These are phyloP conservation scores for Strix occidentalis DNA, from an alignment of 2,797 vertebrate species.

Conservation along the genomic window DNA sequence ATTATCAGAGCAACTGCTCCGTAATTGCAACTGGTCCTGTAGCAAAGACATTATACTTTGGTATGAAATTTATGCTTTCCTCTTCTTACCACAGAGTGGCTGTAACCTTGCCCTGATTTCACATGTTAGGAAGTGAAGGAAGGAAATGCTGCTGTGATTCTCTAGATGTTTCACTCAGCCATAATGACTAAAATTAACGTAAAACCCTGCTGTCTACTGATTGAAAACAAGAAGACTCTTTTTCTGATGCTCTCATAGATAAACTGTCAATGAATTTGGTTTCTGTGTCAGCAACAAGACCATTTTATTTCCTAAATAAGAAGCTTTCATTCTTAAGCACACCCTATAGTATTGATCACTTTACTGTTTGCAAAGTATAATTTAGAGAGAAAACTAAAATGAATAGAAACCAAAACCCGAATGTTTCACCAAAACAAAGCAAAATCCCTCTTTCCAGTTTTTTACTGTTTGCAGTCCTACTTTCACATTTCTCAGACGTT, in stretches of 20 bases:
- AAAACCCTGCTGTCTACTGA: background rate
- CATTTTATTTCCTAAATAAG: background rate
- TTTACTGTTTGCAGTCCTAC: background rate
- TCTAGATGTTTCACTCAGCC: background rate
- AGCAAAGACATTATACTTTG: background rate
- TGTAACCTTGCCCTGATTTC: background rate
- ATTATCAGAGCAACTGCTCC: background rate
- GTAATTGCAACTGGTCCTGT: background rate
- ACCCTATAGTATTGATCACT: background rate
- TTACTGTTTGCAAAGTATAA: background rate
- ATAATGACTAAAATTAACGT: background rate
- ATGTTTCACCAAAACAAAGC: background rate
- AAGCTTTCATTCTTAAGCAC: background rate
- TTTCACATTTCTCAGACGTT: background rate
- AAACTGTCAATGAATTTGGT: background rate
- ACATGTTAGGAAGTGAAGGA: background rate
- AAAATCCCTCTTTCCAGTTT: background rate
- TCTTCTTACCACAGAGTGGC: background rate
- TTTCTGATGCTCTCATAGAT: background rate
- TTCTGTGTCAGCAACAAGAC: background rate
- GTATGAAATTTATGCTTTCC: background rate
- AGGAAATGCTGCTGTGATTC: background rate
- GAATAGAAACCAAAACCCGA: background rate
- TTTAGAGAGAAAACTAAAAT: background rate
- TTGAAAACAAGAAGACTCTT: background rate